phyloP scores from a whole-genome alignment of 2,113 vertebrate species.

The Equus przewalskii region DNA sequence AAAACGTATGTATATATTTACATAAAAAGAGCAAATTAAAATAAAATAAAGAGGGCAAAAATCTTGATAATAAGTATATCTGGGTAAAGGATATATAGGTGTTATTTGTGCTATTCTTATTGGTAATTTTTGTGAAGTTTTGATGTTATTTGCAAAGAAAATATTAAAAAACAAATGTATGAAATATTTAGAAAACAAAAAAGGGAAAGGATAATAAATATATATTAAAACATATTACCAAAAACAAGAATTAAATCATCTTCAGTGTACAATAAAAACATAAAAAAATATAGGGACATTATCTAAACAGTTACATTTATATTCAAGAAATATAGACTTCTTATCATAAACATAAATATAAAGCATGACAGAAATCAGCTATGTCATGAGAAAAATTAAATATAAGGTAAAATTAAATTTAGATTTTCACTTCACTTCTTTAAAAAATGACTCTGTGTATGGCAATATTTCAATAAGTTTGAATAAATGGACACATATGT shows the following conservation, averaged over 20 bases:
- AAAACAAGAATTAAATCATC: too few species aligned
- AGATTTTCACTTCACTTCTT: not conserved
- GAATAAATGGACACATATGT: not conserved
- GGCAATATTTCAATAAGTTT: not conserved
- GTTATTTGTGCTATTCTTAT: not conserved
- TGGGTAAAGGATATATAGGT: not conserved
- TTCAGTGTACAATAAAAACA: not conserved
- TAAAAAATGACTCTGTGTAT: not conserved
- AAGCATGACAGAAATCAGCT: not conserved
- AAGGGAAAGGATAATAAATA: too few species aligned
- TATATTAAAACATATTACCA: too few species aligned
- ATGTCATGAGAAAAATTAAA: not conserved
- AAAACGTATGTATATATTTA: not conserved
- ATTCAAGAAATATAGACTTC: too few species aligned
- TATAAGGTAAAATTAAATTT: not conserved
- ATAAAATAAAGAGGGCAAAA: not conserved
- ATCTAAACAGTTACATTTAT: not conserved
- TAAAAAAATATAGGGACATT: not conserved
- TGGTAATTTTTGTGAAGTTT: too few species aligned
- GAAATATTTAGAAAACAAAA: not conserved
- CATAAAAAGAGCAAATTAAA: not conserved
- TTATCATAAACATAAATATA: not conserved
- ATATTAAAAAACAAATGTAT: too few species aligned
- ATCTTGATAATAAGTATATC: not conserved
- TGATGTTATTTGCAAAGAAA: too few species aligned